Percentiles rank a stretch among this genome's conserved stretches.
phyloP scores from a whole-genome alignment of 2,888 invertebrate species.

The Iphiclides podalirius region DNA sequence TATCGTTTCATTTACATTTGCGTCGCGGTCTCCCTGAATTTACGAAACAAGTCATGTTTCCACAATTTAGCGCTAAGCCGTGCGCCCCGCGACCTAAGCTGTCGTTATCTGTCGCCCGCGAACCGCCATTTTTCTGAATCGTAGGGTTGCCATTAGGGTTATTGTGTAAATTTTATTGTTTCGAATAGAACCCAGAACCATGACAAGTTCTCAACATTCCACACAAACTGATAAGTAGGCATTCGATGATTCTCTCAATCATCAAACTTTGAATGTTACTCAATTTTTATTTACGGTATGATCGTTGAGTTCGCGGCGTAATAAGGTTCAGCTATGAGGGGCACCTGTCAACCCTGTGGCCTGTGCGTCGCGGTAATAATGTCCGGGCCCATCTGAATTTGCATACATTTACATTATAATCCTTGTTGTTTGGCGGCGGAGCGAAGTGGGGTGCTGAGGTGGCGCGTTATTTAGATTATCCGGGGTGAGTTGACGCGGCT shows the following conservation, averaged over 20 bases:
- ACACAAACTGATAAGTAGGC: too few relatives aligned
- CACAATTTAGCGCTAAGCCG: conserved; percentile 55
- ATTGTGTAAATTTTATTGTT: too few relatives aligned
- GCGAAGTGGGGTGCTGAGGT: conserved; percentile 28
- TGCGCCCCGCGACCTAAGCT: conserved; percentile 60
- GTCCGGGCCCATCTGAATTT: conserved; percentile 48
- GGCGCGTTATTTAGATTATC: not conserved
- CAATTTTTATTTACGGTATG: too few relatives aligned
- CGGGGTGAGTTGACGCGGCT: conserved; percentile 29
- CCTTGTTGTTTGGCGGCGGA: conserved; percentile 48
- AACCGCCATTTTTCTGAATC: conserved; percentile 45
- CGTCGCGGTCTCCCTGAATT: conserved; percentile 35
- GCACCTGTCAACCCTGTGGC: conserved; percentile 27
- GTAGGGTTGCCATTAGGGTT: too few relatives aligned
- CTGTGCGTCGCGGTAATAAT: conserved; percentile 33
- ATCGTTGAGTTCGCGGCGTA: too few relatives aligned
- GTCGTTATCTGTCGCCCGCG: conserved; percentile 49
- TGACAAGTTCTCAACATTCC: too few relatives aligned
- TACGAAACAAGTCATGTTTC: conserved; percentile 59
- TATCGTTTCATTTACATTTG: conserved; percentile 46
- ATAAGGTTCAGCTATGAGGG: not conserved
- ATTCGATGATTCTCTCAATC: too few relatives aligned
- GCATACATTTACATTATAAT: conserved; percentile 73
- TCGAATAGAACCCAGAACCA: too few relatives aligned
- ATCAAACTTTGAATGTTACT: too few relatives aligned